Conservation (phyloP, 2,113 vertebrate genomes). For the Calyptommatus sinebrachiatus region DNA sequence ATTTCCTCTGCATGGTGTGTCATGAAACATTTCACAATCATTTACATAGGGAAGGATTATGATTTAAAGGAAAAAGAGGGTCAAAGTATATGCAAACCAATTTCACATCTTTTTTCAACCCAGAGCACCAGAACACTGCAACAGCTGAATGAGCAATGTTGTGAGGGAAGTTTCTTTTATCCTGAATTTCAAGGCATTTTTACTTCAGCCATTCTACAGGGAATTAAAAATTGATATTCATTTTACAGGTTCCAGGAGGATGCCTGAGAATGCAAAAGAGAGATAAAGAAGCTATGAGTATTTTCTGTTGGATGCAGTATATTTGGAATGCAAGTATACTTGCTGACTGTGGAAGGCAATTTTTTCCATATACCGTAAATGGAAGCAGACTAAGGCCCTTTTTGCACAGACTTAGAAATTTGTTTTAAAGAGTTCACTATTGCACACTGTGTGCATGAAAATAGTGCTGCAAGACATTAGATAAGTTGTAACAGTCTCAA, state of each 20-base stretch:
- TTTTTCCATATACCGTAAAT: neutral
- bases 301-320: neutral
- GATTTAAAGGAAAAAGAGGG: constrained; percentile 25
- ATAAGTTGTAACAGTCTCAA: too few species aligned
- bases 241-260: neutral
- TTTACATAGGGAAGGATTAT: constrained; percentile 22
- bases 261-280: neutral
- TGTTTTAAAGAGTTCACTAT: too few species aligned
- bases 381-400: neutral
- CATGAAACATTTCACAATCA: constrained; percentile 36
- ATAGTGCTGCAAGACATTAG: too few species aligned
- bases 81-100: constrained; percentile 33
- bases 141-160: constrained; percentile 14
- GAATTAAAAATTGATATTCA: constrained; percentile 13
- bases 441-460: too few species aligned
- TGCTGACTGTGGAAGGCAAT: neutral
- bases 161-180: neutral
- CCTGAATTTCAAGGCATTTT: constrained; percentile 26
- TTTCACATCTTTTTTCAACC: constrained; percentile 24
- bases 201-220: constrained; percentile 13
- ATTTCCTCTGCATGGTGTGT: constrained; percentile 5
- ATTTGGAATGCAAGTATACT: neutral
- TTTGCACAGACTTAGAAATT: too few species aligned
- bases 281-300: neutral
- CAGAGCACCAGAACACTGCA: neutral